These are phyloP conservation scores for Pyrocephalus nanus DNA, from an alignment of 2,797 vertebrate species.

Conservation along the genomic window DNA sequence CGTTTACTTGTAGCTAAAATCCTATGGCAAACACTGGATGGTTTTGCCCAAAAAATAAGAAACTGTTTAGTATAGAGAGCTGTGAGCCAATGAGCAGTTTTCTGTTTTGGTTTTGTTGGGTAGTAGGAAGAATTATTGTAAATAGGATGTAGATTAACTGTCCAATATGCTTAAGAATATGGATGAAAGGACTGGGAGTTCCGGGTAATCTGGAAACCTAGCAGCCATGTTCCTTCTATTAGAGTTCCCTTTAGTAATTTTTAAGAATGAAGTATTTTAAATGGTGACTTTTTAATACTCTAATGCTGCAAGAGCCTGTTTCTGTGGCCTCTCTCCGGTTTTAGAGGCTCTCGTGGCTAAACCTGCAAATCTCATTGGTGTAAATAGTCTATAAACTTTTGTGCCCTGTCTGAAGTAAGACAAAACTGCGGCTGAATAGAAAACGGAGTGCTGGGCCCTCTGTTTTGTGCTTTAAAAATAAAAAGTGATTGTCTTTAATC, in stretches of 20 bases:
- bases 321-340: background rate
- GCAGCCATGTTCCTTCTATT: background rate
- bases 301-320: slow-evolving; percentile 3
- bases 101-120: background rate
- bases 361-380: slow-evolving; percentile 1
- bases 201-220: background rate
- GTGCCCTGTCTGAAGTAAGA: background rate
- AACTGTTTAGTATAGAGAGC: background rate
- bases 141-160: slow-evolving; percentile 28
- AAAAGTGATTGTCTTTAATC: slow-evolving; percentile 1
- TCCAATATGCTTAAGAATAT: background rate
- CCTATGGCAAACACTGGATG: background rate
- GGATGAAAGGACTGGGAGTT: background rate
- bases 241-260: background rate
- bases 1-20: slow-evolving; percentile 21
- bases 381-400: slow-evolving; percentile 43
- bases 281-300: slow-evolving; percentile 8
- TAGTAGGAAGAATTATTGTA: background rate
- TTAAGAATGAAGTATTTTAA: slow-evolving; percentile 35
- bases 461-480: slow-evolving; percentile 20
- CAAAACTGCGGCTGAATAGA: background rate
- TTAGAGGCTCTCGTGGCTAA: background rate
- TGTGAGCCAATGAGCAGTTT: background rate
- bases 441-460: background rate
- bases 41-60: slow-evolving; percentile 8